Evolutionary conservation across 2,797 vertebrate genomes (phyloP).

Genomic region (Malurus leucopterus): DNA sequence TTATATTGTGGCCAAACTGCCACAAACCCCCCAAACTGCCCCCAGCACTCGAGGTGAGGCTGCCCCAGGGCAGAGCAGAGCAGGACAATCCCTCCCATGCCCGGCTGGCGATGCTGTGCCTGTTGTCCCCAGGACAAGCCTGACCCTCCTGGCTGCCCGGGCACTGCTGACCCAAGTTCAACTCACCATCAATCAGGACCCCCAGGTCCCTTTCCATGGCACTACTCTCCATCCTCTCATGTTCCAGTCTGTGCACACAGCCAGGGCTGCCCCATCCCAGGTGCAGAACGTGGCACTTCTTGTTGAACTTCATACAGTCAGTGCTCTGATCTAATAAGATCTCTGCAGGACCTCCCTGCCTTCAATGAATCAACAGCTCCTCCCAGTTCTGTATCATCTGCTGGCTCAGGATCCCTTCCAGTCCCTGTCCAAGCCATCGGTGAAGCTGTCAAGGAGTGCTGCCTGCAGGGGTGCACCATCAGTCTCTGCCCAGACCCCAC

Average conservation of each 20-base stretch:
- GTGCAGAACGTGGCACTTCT: background rate
- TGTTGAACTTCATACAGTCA: background rate
- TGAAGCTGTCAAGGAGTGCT: background rate
- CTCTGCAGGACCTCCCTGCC: background rate
- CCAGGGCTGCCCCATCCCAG: background rate
- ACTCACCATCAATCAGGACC: accelerated
- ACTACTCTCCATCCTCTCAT: background rate
- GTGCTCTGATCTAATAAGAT: background rate
- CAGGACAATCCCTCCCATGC: accelerated
- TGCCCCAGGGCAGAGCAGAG: accelerated
- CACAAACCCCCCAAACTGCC: background rate
- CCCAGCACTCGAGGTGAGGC: background rate
- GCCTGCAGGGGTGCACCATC: background rate
- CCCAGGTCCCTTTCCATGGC: background rate
- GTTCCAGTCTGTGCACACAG: background rate
- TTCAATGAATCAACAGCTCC: background rate
- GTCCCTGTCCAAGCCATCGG: background rate
- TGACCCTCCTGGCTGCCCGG: background rate
- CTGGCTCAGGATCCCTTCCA: background rate
- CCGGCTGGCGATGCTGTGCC: accelerated
- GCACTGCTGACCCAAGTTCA: background rate
- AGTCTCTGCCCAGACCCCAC: background rate
- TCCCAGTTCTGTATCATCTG: background rate
- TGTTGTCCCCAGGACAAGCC: accelerated
- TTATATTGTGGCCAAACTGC: background rate